phyloP scores from a whole-genome alignment of 2,888 invertebrate species.

The Diarsia dahlii region DNA sequence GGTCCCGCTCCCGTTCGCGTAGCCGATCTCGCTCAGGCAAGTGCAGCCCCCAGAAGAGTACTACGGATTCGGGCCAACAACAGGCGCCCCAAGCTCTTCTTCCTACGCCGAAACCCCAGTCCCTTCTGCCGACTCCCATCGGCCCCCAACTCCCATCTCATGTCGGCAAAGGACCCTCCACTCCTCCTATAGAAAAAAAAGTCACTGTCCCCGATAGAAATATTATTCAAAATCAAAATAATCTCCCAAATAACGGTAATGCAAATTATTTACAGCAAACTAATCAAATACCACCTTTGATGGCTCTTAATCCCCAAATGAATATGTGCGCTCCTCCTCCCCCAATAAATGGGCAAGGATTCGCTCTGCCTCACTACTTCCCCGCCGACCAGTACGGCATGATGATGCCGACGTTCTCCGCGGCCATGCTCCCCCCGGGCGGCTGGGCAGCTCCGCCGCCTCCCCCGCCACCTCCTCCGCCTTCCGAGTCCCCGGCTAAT shows the following conservation, averaged over 20 bases:
- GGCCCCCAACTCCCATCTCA: constrained; percentile 80
- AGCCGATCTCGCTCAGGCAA: constrained; percentile 90
- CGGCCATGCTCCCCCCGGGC: constrained; percentile 73
- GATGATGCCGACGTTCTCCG: constrained; percentile 79
- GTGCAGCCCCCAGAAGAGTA: constrained; percentile 86
- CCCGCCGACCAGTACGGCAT: constrained; percentile 86
- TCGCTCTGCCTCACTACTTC: constrained; percentile 84
- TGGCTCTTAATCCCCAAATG: constrained; percentile 86
- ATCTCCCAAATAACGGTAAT: constrained; percentile 62
- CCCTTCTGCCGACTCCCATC: constrained; percentile 78
- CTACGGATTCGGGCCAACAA: constrained; percentile 78
- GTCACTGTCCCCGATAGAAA: constrained; percentile 41
- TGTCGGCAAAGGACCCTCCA: constrained; percentile 71
- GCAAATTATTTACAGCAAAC: constrained; percentile 68
- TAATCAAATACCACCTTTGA: constrained; percentile 83
- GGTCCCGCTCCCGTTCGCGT: constrained; percentile 86
- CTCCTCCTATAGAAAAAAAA: constrained; percentile 66
- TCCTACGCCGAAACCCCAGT: constrained; percentile 77
- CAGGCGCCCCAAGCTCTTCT: constrained; percentile 77
- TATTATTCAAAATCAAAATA: constrained; percentile 64
- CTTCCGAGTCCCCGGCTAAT: constrained; percentile 74
- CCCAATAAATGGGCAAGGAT: constrained; percentile 80
- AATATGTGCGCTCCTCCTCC: constrained; percentile 84
- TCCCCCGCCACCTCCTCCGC: constrained; percentile 84
- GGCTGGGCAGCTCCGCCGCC: constrained; percentile 83